phyloP scores from a whole-genome alignment of 2,113 vertebrate genomes.

The Poicephalus gulielmi region DNA sequence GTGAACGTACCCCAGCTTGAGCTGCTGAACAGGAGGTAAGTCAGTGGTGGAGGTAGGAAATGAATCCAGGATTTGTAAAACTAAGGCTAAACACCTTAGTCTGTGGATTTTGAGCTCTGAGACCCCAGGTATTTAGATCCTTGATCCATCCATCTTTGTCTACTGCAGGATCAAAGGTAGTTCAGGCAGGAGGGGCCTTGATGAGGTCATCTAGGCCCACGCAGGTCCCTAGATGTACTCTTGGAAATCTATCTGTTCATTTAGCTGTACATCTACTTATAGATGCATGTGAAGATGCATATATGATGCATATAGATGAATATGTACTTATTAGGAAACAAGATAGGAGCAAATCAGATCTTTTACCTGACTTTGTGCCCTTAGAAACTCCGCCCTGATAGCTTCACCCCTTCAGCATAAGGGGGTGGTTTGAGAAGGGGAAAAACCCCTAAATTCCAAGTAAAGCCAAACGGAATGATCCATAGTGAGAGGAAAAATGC shows the following conservation, averaged over 20 bases:
- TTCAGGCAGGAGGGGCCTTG: not conserved
- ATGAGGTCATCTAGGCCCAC: not conserved
- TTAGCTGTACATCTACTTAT: fast-evolving
- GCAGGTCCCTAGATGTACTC: not conserved
- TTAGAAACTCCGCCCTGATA: not conserved
- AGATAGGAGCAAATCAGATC: not conserved
- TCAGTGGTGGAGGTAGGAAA: not conserved
- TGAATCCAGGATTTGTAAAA: not conserved
- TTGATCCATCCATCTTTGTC: not conserved
- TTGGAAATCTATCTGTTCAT: fast-evolving
- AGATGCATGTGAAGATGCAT: fast-evolving
- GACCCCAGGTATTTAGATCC: not conserved
- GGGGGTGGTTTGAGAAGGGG: not conserved
- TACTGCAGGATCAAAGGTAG: fast-evolving
- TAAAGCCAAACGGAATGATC: not conserved
- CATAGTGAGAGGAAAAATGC: not conserved
- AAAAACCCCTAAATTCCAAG: not conserved
- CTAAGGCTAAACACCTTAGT: not conserved
- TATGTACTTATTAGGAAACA: fast-evolving
- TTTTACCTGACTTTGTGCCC: fast-evolving
- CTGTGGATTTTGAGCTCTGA: not conserved
- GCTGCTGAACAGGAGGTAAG: not conserved
- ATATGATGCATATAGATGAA: not conserved
- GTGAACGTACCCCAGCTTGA: fast-evolving
- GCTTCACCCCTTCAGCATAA: not conserved